Percentiles rank a stretch among this genome's conserved stretches.
Evolutionary conservation across 35 echinoderm and acorn worm species (phyloP).

Genomic region (Amphiura filiformis): DNA sequence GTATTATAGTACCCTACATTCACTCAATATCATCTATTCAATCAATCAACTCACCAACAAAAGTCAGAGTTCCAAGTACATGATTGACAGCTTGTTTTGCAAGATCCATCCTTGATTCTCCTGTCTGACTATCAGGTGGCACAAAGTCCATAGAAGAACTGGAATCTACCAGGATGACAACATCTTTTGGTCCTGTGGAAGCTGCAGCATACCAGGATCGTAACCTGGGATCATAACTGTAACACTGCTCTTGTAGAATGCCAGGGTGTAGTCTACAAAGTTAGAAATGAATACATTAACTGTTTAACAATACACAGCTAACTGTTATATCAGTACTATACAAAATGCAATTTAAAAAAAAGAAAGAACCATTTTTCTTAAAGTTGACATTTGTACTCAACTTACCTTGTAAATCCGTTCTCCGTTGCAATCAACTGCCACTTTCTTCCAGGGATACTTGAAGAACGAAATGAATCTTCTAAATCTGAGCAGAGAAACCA

Average conservation of each 20-base stretch:
- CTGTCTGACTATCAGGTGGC: background rate
- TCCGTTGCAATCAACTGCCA: conserved; percentile 21
- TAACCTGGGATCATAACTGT: conserved; percentile 32
- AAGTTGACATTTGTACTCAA: no score
- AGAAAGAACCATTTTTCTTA: background rate
- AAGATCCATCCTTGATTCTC: background rate
- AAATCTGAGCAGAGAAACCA: background rate
- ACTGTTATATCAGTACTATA: background rate
- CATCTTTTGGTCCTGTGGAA: conserved; percentile 24
- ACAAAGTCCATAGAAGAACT: conserved; percentile 38
- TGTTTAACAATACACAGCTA: background rate
- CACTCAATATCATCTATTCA: no score
- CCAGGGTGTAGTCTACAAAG: conserved; percentile 19
- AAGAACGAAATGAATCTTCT: background rate
- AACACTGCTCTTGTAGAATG: conserved; percentile 16
- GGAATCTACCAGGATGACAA: conserved; percentile 31
- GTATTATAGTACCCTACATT: no score
- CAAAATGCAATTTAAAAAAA: background rate
- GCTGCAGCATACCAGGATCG: conserved; percentile 23
- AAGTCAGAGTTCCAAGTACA: conserved; percentile 33
- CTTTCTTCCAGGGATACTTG: background rate
- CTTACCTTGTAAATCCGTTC: conserved; percentile 26
- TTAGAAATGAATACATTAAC: no score
- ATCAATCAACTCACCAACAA: conserved; percentile 51
- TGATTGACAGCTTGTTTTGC: conserved; percentile 16